Conservation (phyloP, 1,140 invertebrate species). For the Drosophila repletoides region DNA sequence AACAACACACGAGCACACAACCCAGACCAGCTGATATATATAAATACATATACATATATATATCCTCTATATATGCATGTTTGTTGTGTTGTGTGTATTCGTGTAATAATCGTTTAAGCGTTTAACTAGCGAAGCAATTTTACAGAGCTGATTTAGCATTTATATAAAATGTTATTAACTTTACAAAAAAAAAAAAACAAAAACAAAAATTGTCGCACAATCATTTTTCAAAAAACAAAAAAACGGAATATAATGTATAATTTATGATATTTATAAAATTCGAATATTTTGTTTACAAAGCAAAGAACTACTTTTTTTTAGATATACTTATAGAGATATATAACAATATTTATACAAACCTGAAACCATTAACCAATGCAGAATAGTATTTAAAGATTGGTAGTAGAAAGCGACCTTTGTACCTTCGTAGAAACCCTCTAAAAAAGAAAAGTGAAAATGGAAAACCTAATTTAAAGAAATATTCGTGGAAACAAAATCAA, state of each 20-base stretch:
- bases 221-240: constrained; percentile 51
- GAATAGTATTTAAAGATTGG: constrained; percentile 10
- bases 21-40: constrained; percentile 24
- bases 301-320: constrained; percentile 37
- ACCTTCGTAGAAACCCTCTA: constrained; percentile 31
- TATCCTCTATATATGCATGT: constrained; percentile 3
- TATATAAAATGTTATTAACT: constrained; percentile 53
- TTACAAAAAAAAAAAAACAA: constrained; percentile 14
- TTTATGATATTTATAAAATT: constrained; percentile 38
- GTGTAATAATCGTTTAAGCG: too few species aligned
- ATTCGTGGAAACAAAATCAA: constrained; percentile 5
- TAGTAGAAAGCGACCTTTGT: constrained; percentile 9
- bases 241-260: constrained; percentile 14
- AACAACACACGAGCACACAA: too few species aligned
- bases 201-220: constrained; percentile 66
- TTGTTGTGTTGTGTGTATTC: constrained; percentile 21
- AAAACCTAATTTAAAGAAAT: constrained; percentile 15
- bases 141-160: constrained; percentile 64
- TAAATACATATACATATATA: constrained; percentile 2
- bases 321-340: constrained; percentile 22
- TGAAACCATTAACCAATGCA: constrained; percentile 17
- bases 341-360: constrained; percentile 7
- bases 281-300: constrained; percentile 49
- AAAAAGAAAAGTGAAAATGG: constrained; percentile 1
- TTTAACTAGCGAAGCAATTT: constrained; percentile 52